Percentiles rank a stretch among this genome's conserved stretches.
phyloP scores from a whole-genome alignment of 2,113 vertebrate genomes.

The Fukomys damarensis region DNA sequence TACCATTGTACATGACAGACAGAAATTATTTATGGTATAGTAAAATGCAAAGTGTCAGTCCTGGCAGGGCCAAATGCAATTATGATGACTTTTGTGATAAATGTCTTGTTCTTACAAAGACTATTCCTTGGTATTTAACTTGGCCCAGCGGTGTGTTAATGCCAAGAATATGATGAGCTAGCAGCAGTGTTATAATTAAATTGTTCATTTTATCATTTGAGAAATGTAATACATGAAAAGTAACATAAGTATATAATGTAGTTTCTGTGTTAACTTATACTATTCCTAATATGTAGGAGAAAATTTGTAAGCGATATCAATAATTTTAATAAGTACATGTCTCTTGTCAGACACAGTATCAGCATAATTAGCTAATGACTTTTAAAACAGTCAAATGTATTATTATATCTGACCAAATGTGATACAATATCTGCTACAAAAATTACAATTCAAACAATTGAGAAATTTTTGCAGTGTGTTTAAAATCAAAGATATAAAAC shows the following conservation, averaged over 20 bases:
- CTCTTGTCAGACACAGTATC: not conserved
- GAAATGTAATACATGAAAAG: not conserved
- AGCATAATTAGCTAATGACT: not conserved
- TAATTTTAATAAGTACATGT: not conserved
- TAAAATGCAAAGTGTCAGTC: not conserved
- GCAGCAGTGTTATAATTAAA: not conserved
- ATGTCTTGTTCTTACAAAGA: constrained; percentile 26
- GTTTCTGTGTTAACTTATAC: not conserved
- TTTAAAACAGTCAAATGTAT: not conserved
- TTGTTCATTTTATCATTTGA: constrained; percentile 34
- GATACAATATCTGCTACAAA: not conserved
- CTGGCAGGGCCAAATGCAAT: not conserved
- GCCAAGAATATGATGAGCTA: not conserved
- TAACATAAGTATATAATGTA: not conserved
- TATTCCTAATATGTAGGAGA: not conserved
- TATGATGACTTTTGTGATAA: constrained; percentile 47
- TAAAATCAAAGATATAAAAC: not conserved
- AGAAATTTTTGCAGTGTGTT: not conserved
- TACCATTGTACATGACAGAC: not conserved
- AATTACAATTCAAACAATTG: not conserved
- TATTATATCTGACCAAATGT: not conserved
- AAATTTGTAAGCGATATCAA: not conserved
- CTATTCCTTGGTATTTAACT: constrained; percentile 24
- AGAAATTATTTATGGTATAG: not conserved
- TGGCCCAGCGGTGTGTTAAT: constrained; percentile 6